phyloP scores from a whole-genome alignment of 2,797 vertebrate genomes.

The Tokudaia tokunoshimensis region DNA sequence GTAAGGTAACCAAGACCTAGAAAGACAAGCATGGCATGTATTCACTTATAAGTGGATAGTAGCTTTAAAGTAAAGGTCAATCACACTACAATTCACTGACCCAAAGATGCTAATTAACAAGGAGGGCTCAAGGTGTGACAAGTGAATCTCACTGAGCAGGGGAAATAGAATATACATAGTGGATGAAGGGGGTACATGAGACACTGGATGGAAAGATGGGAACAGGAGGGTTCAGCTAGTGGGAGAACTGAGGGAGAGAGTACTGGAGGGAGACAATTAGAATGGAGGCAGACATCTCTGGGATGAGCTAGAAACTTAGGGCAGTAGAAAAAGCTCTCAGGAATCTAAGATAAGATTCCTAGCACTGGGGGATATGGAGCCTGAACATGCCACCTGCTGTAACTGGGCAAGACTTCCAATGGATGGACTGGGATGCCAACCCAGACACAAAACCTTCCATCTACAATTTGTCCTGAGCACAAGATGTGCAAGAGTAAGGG shows the following conservation, averaged over 20 bases:
- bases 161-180: background rate
- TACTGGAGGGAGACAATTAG: background rate
- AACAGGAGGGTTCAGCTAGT: background rate
- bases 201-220: background rate
- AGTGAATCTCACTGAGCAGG: background rate
- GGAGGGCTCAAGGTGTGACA: background rate
- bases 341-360: background rate
- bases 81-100: background rate
- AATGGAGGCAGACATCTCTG: background rate
- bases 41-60: background rate
- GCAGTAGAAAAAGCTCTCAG: background rate
- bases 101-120: background rate
- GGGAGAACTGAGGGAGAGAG: background rate
- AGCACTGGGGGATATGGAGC: background rate
- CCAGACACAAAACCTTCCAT: no score
- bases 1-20: background rate
- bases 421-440: background rate
- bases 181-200: background rate
- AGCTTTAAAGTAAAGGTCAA: background rate
- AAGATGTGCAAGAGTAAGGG: background rate
- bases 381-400: background rate
- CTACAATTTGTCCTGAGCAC: background rate
- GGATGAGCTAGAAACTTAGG: background rate
- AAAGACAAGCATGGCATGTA: background rate
- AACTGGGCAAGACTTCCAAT: background rate